Percentiles rank a stretch among this genome's conserved stretches.
Conservation (phyloP, 2,797 vertebrate genomes). For the Rhadinocentrus ornatus region DNA sequence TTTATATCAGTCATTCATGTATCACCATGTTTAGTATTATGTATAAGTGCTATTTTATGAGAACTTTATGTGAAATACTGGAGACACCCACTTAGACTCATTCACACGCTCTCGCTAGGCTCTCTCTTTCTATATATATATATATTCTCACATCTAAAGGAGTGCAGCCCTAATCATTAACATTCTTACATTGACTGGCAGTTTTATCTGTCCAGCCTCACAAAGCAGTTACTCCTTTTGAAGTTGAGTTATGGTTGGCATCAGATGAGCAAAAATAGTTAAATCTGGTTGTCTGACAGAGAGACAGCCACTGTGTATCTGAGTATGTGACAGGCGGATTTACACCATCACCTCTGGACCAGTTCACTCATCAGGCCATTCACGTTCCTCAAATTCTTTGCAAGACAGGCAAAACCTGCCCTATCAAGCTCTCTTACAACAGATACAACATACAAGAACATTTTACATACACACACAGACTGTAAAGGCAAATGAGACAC, state of each 20-base stretch:
- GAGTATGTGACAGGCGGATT: constrained; percentile 54
- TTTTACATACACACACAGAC: neutral
- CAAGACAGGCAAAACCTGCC: constrained; percentile 22
- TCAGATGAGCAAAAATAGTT: constrained; percentile 37
- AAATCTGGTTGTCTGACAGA: constrained; percentile 23
- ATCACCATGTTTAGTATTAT: constrained; percentile 35
- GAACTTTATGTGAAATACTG: constrained; percentile 62
- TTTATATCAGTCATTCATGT: constrained; percentile 49
- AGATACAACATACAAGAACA: constrained; percentile 1
- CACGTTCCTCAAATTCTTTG: constrained; percentile 51
- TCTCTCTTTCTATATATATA: constrained; percentile 69
- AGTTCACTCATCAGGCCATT: constrained; percentile 45
- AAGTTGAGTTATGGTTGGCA: constrained; percentile 46
- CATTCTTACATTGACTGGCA: constrained; percentile 76
- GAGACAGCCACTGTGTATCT: constrained; percentile 26
- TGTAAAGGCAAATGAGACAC: constrained; percentile 7
- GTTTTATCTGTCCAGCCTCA: constrained; percentile 70
- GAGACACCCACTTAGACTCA: constrained; percentile 48
- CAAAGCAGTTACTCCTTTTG: constrained; percentile 67
- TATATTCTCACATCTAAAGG: constrained; percentile 67
- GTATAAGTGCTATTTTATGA: constrained; percentile 41
- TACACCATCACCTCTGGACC: constrained; percentile 54
- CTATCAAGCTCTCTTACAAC: neutral
- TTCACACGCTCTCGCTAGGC: constrained; percentile 75
- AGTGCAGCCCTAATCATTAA: constrained; percentile 69